phyloP scores from a whole-genome alignment of 2,797 vertebrate species.

The Microcaecilia unicolor region DNA sequence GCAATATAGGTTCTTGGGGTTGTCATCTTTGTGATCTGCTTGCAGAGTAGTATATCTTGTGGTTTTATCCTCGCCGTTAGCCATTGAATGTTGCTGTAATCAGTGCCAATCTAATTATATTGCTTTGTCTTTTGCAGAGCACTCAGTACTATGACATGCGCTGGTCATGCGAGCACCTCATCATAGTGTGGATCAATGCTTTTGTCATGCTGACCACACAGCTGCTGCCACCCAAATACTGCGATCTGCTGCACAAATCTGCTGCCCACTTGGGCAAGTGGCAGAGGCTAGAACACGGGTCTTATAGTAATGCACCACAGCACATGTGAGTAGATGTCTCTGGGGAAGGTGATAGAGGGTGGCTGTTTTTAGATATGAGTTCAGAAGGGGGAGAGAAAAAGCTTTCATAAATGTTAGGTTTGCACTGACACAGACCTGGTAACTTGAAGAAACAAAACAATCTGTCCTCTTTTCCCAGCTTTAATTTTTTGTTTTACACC shows the following conservation, averaged over 20 bases:
- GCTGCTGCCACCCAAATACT: conserved; percentile 91
- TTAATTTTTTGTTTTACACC: too few relatives aligned
- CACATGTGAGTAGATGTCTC: conserved; percentile 75
- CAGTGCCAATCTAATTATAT: too few relatives aligned
- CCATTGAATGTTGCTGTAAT: too few relatives aligned
- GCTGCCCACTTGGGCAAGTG: conserved; percentile 92
- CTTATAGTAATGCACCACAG: conserved; percentile 92
- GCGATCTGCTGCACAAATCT: conserved; percentile 89
- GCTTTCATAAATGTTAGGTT: too few relatives aligned
- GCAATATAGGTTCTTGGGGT: too few relatives aligned
- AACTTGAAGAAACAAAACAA: too few relatives aligned
- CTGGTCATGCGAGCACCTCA: conserved; percentile 97
- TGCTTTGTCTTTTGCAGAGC: conserved; percentile 78
- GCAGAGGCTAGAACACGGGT: conserved; percentile 93
- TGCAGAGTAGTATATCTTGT: too few relatives aligned
- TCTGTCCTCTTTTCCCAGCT: too few relatives aligned
- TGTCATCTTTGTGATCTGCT: too few relatives aligned
- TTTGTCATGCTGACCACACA: conserved; percentile 98
- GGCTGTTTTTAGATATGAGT: background rate
- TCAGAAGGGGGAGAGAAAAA: too few relatives aligned
- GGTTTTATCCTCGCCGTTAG: too few relatives aligned
- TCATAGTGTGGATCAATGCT: conserved; percentile 99
- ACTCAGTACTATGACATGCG: conserved; percentile 99
- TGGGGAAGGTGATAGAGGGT: background rate
- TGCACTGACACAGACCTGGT: too few relatives aligned